Base-by-base conservation (phyloP, 2,113 vertebrate genomes). In the Todiramphus chloris region DNA sequence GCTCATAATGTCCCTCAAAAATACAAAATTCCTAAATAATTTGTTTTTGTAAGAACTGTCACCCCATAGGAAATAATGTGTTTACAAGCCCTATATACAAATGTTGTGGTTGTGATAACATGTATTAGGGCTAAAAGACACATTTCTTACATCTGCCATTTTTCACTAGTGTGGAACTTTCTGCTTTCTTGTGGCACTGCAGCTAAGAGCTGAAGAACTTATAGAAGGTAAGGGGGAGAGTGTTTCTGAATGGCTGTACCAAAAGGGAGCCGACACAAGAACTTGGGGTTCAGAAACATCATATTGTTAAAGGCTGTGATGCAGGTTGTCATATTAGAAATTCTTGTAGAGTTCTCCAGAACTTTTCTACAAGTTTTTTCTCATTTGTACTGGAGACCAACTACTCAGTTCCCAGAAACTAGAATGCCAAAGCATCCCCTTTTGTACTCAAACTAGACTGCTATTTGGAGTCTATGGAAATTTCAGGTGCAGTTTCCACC, bases 61-160 rank as follows among this genome's bases (percentile, higher is more conserved):
- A 41, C 31, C 8, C 37, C 21, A 43, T 50, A n/a, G 11, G 4
- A 23, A 28, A 72, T 50, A 53, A 0, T 0, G 0, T 18, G 4
- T 44, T 94, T 91, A 8, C 25, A 46, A 89, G 21, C 17, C 51
- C 20, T 46, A 14, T 3, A 10, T 33, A 39, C 14, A 37, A 76
- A 59, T 64, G 19, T 33, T 10, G 8, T 12, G 4, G 5, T 33
- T 59, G 9, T 59, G 10, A 43, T 69, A 67, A 55, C 0, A 8
- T 20, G 8, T 41, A 7, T 51, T n/a, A 3, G n/a, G 12, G 3
- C 64, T 73, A 68, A 67, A 82, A 59, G 31, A 86, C 76, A 68
- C 5, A 5, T 13, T 89, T 79, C 39, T 24, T 24, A 30, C 18
- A 43, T 17, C 7, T 60, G 39, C 1, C 48, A 31, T 31, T 91